Evolutionary conservation across 2,113 vertebrate genomes (phyloP).

Genomic region (Elephantulus edwardii): DNA sequence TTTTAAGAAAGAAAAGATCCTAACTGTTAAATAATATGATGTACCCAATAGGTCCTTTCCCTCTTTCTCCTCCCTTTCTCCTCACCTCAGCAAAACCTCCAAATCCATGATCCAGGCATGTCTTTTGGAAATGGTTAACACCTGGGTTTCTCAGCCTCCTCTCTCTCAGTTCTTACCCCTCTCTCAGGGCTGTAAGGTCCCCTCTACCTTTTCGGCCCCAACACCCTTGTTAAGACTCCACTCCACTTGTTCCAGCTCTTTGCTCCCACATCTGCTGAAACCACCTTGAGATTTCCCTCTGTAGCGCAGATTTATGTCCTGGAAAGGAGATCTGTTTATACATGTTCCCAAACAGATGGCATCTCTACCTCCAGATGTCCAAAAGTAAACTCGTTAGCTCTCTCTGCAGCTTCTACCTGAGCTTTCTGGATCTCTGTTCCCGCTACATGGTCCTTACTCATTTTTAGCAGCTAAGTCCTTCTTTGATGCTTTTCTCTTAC

Average conservation of each 20-base stretch:
- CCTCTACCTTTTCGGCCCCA: neutral
- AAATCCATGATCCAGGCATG: neutral
- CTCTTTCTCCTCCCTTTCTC: neutral
- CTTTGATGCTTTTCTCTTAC: neutral
- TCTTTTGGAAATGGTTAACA: neutral
- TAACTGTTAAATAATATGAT: neutral
- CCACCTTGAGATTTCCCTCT: neutral
- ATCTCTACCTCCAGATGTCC: neutral
- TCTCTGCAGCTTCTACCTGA: neutral
- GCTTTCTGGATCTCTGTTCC: neutral
- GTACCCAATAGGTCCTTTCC: neutral
- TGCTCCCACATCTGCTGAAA: neutral
- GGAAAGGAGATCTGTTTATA: neutral
- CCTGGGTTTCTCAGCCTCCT: rapidly evolving
- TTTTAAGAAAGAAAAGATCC: neutral
- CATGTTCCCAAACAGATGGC: neutral
- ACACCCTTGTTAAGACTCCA: neutral
- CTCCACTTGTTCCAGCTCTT: neutral
- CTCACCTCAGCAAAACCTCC: neutral
- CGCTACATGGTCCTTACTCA: neutral
- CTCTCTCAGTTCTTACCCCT: neutral
- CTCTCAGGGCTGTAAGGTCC: too few species aligned
- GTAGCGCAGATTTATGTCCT: neutral
- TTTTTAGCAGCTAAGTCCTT: neutral
- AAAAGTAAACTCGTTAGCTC: neutral